Percentiles rank a stretch among this genome's conserved stretches.
Conservation (phyloP, 1,140 invertebrate species). For the Neodiprion virginianus region DNA sequence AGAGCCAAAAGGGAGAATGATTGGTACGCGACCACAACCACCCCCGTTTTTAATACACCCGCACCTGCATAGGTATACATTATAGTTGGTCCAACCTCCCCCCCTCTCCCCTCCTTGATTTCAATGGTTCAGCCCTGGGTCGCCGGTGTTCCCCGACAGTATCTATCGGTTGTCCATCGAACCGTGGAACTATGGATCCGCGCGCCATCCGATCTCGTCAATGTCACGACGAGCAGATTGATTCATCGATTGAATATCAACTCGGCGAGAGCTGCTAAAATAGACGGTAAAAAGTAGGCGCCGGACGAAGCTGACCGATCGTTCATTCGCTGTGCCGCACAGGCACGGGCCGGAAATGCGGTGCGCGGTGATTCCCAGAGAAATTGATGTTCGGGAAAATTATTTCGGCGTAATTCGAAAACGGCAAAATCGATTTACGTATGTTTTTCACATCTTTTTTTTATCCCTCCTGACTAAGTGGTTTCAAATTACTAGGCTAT, state of each 20-base stretch:
- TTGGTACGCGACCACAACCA: slow-evolving; percentile 54
- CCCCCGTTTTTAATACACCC: slow-evolving; percentile 54
- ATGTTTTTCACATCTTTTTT: too few relatives aligned
- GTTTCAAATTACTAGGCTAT: too few relatives aligned
- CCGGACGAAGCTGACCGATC: background rate
- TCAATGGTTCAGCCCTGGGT: background rate
- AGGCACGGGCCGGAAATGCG: background rate
- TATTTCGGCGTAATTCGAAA: background rate
- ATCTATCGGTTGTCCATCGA: background rate
- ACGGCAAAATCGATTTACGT: background rate
- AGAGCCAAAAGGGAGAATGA: slow-evolving; percentile 37
- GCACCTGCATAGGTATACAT: slow-evolving; percentile 36
- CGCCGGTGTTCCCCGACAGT: background rate
- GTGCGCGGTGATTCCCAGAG: too few relatives aligned
- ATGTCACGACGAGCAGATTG: slow-evolving; percentile 52
- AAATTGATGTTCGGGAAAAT: background rate
- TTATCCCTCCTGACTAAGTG: too few relatives aligned
- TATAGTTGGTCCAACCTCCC: background rate
- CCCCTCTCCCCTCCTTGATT: background rate
- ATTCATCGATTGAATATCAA: slow-evolving; percentile 52
- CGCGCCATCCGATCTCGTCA: slow-evolving; percentile 32
- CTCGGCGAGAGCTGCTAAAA: slow-evolving; percentile 43
- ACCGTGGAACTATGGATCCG: background rate
- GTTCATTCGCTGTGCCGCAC: background rate
- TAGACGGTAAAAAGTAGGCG: slow-evolving; percentile 47